Base-by-base conservation (phyloP, 2,797 vertebrate species). In the Chelonia mydas region DNA sequence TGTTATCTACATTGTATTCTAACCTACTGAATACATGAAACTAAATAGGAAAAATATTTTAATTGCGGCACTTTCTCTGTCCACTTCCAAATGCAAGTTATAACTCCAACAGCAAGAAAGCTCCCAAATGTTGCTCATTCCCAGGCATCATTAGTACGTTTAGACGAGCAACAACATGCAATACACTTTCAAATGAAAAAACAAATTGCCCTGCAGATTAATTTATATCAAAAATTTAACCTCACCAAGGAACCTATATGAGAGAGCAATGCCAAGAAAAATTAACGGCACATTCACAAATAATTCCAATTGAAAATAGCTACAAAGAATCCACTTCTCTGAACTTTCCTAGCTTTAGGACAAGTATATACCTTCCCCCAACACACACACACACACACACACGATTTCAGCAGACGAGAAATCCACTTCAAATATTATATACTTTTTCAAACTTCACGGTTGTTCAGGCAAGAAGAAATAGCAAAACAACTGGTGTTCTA, bases 371-470 rank as follows among this genome's bases (percentile, higher is more conserved):
- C 90, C 88, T 94, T 94, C 84, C 92, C 77, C 25, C 81, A 93
- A 1, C 49, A 81, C 37, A 54, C 89, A 19, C 85, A 86, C 77
- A 85, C n/a, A n/a, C n/a, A n/a, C n/a, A n/a, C n/a, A n/a, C n/a
- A n/a, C n/a, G 77, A 93, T 61, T 93, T 89, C 81, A 93, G 94
- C 93, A 77, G 90, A 94, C 87, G 15, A 86, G 31, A 97, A 94
- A 92, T 90, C 93, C 94, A 96, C 95, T 97, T 96, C 80, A 87
- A 96, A 59, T 41, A 94, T 88, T 87, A 86, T 91, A 81, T 21
- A 68, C 53, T 97, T 97, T 84, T 92, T 93, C 90, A 95, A 97
- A 95, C 88, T 88, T 97, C 93, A 91, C 88, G 89, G 93, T 81
- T 97, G 93, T 92, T 97, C 94, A 94, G 93, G 95, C 93, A 41